Percentiles rank a stretch among this genome's conserved stretches.
phyloP scores from a whole-genome alignment of 2,113 vertebrate species.

The Sylvilagus bachmani region DNA sequence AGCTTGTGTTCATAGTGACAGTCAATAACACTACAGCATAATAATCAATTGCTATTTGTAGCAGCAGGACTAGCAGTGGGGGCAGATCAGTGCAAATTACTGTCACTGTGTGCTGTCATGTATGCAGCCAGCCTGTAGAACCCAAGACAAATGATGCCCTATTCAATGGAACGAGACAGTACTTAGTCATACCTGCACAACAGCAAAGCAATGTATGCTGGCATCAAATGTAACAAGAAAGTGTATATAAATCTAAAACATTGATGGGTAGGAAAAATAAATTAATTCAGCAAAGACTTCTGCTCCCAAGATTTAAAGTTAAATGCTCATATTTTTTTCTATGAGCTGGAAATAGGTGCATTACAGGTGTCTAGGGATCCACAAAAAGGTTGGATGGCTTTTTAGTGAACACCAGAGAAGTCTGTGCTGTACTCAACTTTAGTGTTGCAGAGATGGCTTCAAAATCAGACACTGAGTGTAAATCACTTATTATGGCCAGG shows the following conservation, averaged over 20 bases:
- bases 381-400: constrained; percentile 81
- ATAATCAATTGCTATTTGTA: constrained; percentile 99
- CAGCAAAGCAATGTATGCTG: background rate
- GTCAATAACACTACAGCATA: constrained; percentile 95
- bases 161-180: constrained; percentile 87
- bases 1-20: constrained; percentile 89
- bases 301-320: constrained; percentile 69
- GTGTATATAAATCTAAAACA: constrained; percentile 59
- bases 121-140: constrained; percentile 90
- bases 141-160: constrained; percentile 90
- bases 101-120: constrained; percentile 92
- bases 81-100: constrained; percentile 97
- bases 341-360: constrained; percentile 77
- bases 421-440: constrained; percentile 62
- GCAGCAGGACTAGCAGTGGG: constrained; percentile 94
- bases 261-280: constrained; percentile 77
- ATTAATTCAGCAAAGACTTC: constrained; percentile 79
- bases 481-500: constrained; percentile 77
- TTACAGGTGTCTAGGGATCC: constrained; percentile 83
- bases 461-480: constrained; percentile 55
- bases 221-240: constrained; percentile 43
- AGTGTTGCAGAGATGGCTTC: constrained; percentile 24
- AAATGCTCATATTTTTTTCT: constrained; percentile 65
- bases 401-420: constrained; percentile 63
- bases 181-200: constrained; percentile 91